Evolutionary conservation across 2,797 vertebrate genomes (phyloP).

Genomic region (Allobates femoralis): DNA sequence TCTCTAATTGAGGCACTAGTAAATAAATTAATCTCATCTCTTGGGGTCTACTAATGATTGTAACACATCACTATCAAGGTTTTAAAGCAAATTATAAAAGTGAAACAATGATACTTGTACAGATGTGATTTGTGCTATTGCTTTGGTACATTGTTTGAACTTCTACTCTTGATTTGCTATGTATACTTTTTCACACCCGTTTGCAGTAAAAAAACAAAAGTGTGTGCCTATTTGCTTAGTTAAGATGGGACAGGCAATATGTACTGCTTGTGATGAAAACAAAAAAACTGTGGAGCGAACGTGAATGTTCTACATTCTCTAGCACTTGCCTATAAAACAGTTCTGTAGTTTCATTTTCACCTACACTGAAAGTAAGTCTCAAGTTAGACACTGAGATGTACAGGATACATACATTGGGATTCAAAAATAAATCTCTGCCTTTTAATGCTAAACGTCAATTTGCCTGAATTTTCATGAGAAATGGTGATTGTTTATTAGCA

Average conservation of each 20-base stretch:
- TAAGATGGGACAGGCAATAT: conserved; percentile 35
- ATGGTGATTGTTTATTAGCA: conserved; percentile 26
- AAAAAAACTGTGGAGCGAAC: conserved; percentile 16
- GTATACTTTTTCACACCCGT: conserved; percentile 40
- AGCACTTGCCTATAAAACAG: conserved; percentile 32
- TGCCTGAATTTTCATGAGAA: conserved; percentile 29
- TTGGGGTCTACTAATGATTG: conserved; percentile 57
- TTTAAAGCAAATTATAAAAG: conserved; percentile 51
- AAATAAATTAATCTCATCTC: conserved; percentile 50
- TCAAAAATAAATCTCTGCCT: conserved; percentile 34
- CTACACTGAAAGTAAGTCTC: conserved; percentile 21
- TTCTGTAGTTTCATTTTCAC: conserved; percentile 33
- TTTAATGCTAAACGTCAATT: conserved; percentile 30
- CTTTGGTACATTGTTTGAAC: conserved; percentile 50
- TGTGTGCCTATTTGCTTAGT: conserved; percentile 45
- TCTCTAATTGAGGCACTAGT: conserved; percentile 39
- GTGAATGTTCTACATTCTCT: conserved; percentile 39
- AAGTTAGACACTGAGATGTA: conserved; percentile 31
- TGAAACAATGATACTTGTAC: conserved; percentile 51
- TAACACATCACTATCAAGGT: conserved; percentile 55
- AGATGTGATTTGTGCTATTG: conserved; percentile 55
- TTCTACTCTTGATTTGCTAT: conserved; percentile 52
- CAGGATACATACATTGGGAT: conserved; percentile 31
- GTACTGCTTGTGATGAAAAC: conserved; percentile 17
- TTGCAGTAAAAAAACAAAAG: conserved; percentile 40